Percentiles rank a stretch among this genome's conserved stretches.
Evolutionary conservation across 2,113 vertebrate species (phyloP).

Genomic region (Rhea americana): DNA sequence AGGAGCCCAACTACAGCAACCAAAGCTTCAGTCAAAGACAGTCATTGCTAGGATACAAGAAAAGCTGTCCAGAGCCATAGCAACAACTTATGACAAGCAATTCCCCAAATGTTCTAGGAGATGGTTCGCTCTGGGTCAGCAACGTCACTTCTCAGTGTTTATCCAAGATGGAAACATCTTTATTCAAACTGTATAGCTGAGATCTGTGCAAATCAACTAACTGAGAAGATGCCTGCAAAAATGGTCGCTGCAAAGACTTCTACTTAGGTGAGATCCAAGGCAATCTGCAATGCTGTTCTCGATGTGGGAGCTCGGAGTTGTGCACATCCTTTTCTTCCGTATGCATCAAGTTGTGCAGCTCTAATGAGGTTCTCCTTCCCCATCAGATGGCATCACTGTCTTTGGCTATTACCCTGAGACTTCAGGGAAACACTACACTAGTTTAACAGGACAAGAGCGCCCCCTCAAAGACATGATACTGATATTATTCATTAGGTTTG

Average conservation of each 20-base stretch:
- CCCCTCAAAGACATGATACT: background rate
- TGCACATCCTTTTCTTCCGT: background rate
- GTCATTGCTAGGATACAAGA: constrained; percentile 46
- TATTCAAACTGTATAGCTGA: background rate
- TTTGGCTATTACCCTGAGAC: background rate
- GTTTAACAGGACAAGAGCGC: background rate
- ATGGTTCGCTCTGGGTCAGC: background rate
- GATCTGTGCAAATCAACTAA: background rate
- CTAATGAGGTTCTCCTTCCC: background rate
- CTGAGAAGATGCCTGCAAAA: background rate
- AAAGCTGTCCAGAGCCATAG: constrained; percentile 26
- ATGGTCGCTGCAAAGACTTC: background rate
- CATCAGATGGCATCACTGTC: fast-evolving
- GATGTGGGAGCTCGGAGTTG: fast-evolving
- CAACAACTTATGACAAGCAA: constrained; percentile 1
- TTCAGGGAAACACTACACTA: background rate
- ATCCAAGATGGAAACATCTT: background rate
- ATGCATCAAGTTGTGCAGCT: background rate
- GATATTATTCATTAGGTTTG: background rate
- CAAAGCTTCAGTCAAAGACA: background rate
- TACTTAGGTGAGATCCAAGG: background rate
- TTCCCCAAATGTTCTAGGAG: background rate
- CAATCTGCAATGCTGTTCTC: background rate
- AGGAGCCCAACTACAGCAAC: background rate
- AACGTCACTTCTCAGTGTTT: background rate